Percentiles rank a stretch among this genome's conserved stretches.
These are phyloP conservation scores for Opisthocomus hoazin DNA, from an alignment of 2,113 vertebrate genomes.

Conservation along the genomic window DNA sequence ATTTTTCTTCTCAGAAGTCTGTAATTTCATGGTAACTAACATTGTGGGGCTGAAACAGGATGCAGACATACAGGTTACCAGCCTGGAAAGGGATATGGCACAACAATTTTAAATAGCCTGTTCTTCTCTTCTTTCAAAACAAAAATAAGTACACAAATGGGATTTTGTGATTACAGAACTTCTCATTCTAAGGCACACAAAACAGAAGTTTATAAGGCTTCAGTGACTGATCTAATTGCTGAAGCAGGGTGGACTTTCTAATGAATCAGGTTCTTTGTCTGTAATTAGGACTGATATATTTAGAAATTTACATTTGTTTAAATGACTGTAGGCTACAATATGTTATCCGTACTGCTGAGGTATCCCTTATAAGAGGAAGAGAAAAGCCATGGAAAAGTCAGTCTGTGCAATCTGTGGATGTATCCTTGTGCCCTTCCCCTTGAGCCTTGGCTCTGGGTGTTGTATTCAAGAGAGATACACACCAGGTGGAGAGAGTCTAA, in stretches of 20 bases:
- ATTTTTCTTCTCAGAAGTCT: constrained; percentile 37
- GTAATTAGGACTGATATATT: neutral
- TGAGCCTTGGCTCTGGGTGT: neutral
- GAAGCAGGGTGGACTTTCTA: neutral
- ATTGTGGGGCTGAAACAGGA: neutral
- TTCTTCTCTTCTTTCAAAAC: neutral
- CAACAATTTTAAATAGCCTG: constrained; percentile 11
- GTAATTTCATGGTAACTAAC: constrained; percentile 41
- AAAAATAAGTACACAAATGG: neutral
- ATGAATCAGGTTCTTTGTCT: neutral
- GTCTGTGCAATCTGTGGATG: neutral
- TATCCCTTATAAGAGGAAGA: neutral
- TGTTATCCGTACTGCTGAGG: neutral
- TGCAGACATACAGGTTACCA: constrained; percentile 14
- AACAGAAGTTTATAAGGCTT: neutral
- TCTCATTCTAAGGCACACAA: neutral
- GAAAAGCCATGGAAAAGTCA: neutral
- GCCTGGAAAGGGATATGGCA: neutral
- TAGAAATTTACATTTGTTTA: neutral
- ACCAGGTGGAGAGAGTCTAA: too few relatives aligned
- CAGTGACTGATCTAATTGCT: neutral
- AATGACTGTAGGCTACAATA: neutral
- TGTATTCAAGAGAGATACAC: neutral
- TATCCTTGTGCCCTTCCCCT: neutral
- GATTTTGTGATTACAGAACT: constrained; percentile 19